Evolutionary conservation across 2,888 invertebrate species (phyloP).

Genomic region (Chrysina gloriosa): DNA sequence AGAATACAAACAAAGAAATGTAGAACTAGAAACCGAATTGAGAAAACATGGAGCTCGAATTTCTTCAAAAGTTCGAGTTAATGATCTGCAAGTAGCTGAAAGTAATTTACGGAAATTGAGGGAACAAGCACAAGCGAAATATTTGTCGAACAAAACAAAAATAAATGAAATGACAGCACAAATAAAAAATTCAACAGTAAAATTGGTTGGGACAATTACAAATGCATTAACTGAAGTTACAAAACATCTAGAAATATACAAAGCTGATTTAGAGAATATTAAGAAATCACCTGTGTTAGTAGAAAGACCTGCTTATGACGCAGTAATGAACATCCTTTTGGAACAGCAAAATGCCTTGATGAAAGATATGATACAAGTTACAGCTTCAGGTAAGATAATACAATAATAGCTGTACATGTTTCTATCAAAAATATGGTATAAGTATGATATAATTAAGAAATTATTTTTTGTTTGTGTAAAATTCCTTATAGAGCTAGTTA

Average conservation of each 20-base stretch:
- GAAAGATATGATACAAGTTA: constrained; percentile 22
- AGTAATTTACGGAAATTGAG: constrained; percentile 9
- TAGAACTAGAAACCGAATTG: constrained; percentile 16
- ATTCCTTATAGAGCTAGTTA: no score
- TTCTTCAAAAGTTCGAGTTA: background rate
- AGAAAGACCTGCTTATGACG: constrained; percentile 21
- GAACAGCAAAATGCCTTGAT: constrained; percentile 34
- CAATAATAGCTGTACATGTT: background rate
- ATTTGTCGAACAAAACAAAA: constrained; percentile 1
- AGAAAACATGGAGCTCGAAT: background rate
- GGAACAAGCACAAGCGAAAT: constrained; percentile 4
- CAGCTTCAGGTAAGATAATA: constrained; percentile 2
- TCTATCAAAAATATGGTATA: background rate
- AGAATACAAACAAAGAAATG: constrained; percentile 30
- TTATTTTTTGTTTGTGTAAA: no score
- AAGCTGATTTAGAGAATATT: constrained; percentile 15
- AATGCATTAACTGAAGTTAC: constrained; percentile 17
- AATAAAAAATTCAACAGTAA: constrained; percentile 25
- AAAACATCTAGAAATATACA: constrained; percentile 15
- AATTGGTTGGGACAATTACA: constrained; percentile 28
- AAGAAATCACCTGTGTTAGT: background rate
- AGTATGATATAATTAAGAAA: no score
- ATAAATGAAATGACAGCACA: constrained; percentile 17
- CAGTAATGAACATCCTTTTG: constrained; percentile 32
- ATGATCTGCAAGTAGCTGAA: constrained; percentile 27